These are phyloP conservation scores for Pseudococcus viburni DNA, from an alignment of 2,888 invertebrate genomes.

Conservation along the genomic window DNA sequence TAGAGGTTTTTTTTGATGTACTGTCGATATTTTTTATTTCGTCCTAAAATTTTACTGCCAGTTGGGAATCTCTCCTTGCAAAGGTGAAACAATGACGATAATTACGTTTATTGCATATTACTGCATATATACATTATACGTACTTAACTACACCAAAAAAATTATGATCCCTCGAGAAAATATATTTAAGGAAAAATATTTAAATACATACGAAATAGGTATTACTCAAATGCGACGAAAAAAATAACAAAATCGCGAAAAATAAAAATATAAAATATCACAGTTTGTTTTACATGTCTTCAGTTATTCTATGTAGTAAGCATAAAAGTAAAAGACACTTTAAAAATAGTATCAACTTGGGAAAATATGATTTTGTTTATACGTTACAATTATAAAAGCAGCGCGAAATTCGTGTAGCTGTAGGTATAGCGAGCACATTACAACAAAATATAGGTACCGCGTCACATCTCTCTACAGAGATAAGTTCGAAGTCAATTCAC, in stretches of 20 bases:
- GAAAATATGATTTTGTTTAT: conserved; percentile 18
- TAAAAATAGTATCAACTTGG: neutral
- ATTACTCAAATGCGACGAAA: neutral
- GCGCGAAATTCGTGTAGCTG: no score
- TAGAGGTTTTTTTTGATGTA: no score
- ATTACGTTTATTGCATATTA: no score
- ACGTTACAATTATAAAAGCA: conserved; percentile 23
- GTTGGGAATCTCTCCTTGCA: no score
- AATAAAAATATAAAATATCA: conserved; percentile 57
- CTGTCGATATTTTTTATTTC: no score
- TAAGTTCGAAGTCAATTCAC: neutral
- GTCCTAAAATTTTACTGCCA: no score
- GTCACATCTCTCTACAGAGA: neutral
- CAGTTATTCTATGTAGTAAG: neutral
- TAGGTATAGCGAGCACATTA: no score
- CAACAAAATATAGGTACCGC: neutral
- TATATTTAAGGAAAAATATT: conserved; percentile 32
- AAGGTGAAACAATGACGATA: no score
- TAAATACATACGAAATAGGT: conserved; percentile 2
- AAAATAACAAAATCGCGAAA: conserved; percentile 46
- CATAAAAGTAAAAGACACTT: neutral
- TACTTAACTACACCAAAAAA: no score
- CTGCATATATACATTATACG: no score
- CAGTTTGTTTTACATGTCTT: conserved; percentile 35
- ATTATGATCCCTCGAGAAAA: neutral